Evolutionary conservation across 2,113 vertebrate genomes (phyloP), one percentile per base, ranked within the genome.

Genomic region (Cromileptes altivelis): DNA sequence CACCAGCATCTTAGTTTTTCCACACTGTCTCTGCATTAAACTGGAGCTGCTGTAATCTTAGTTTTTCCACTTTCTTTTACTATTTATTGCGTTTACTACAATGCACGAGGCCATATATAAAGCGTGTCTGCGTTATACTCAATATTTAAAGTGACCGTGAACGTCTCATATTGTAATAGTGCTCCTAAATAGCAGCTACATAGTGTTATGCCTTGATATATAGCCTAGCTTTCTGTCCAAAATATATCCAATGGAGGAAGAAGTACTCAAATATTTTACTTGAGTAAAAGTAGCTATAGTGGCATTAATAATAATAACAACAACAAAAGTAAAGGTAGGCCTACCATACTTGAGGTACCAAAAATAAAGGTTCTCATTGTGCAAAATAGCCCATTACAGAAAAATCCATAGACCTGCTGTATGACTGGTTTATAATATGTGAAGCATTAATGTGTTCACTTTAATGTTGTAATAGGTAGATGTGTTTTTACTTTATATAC

Each of bases 1-100:
- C 91, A 2, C 62, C 40, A 37, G 81, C 78, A 79, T 79, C 75
- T 78, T 78, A 11, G 11, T 37, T 12, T 6, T 4, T 5, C 60
- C 6, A 52, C 18, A 17, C 37, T 21, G 2, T 18, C 57, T 57
- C 53, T 5, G 42, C 17, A 1, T 56, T 37, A 30, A 40, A 17
- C n/a, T 45, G 55, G 17, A 3, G 23, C 42, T 23, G 19, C 19
- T 37, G 8, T 1, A 18, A 3, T 40, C 0, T 55, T 25, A 4
- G 2, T 4, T 13, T 53, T 8, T 33, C 19, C 15, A 7, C 14
- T 30, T 30, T 30, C 30, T 4, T 37, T 6, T 6, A 7, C 33
- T 37, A 37, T 19, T 37, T 21, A 45, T 45, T 3, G 9, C 12
- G 8, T 8, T 64, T n/a, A 23, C 25, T 15, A 17, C 13, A 47